Conservation (phyloP, 2,113 vertebrate genomes). For the Lamprotornis superbus region DNA sequence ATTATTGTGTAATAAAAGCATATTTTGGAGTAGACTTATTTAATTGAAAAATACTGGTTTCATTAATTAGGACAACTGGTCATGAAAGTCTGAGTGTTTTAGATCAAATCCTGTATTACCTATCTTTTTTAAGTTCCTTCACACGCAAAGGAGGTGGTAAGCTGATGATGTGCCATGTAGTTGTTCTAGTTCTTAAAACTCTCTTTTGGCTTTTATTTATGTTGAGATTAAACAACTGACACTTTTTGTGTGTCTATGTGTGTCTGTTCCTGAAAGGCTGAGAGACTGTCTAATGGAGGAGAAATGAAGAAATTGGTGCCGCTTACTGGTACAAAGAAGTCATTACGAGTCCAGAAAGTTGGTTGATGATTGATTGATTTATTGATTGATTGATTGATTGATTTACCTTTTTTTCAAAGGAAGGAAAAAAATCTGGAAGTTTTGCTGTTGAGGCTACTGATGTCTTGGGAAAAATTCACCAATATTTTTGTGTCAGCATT, state of each 20-base stretch:
- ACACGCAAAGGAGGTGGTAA: not conserved
- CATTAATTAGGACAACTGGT: not conserved
- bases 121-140: not conserved
- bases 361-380: too few relatives aligned
- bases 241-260: not conserved
- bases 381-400: not conserved
- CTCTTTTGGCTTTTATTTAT: not conserved
- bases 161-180: not conserved
- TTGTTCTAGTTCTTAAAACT: not conserved
- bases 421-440: not conserved
- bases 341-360: not conserved
- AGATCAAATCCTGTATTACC: not conserved
- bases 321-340: not conserved
- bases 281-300: not conserved
- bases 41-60: not conserved
- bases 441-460: not conserved
- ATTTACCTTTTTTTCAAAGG: not conserved
- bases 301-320: not conserved
- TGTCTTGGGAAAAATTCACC: not conserved
- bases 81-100: not conserved
- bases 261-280: not conserved
- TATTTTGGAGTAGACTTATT: not conserved
- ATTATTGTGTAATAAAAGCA: not conserved
- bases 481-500: conserved; percentile 15
- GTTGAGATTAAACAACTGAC: not conserved